Evolutionary conservation across 2,113 vertebrate species (phyloP).

Genomic region (Platanista minor): DNA sequence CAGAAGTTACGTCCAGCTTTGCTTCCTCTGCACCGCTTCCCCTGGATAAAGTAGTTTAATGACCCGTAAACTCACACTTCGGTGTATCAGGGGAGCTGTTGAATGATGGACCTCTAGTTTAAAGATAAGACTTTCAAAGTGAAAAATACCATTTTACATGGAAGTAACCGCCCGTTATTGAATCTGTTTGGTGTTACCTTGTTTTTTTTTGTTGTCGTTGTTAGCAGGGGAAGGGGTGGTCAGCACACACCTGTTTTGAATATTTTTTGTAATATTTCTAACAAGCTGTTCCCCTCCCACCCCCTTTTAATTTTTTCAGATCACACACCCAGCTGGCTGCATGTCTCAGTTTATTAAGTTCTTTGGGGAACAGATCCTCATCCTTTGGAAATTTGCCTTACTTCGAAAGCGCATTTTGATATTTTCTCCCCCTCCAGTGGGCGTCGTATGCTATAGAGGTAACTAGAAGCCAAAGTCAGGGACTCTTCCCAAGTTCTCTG

Average conservation of each 20-base stretch:
- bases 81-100: not conserved
- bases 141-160: not conserved
- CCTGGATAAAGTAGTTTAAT: not conserved
- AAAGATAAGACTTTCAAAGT: not conserved
- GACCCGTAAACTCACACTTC: not conserved
- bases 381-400: slow-evolving; percentile 97
- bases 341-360: slow-evolving; percentile 99
- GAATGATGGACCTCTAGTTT: not conserved
- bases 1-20: not conserved
- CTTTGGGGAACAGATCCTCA: slow-evolving; percentile 97
- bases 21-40: not conserved
- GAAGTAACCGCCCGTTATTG: not conserved
- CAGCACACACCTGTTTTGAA: not conserved
- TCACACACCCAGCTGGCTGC: slow-evolving; percentile 98
- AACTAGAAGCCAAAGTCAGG: slow-evolving; percentile 26
- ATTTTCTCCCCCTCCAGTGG: slow-evolving; percentile 96
- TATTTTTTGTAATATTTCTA: slow-evolving; percentile 37
- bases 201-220: not conserved
- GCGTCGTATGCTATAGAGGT: slow-evolving; percentile 98
- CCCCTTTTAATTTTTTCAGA: slow-evolving; percentile 79
- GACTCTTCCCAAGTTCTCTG: not conserved
- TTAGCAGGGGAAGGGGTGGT: no score
- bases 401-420: slow-evolving; percentile 96
- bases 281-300: not conserved
- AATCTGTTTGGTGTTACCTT: not conserved